Evolutionary conservation across 2,888 invertebrate genomes (phyloP).

Genomic region (Pseudococcus longispinus): DNA sequence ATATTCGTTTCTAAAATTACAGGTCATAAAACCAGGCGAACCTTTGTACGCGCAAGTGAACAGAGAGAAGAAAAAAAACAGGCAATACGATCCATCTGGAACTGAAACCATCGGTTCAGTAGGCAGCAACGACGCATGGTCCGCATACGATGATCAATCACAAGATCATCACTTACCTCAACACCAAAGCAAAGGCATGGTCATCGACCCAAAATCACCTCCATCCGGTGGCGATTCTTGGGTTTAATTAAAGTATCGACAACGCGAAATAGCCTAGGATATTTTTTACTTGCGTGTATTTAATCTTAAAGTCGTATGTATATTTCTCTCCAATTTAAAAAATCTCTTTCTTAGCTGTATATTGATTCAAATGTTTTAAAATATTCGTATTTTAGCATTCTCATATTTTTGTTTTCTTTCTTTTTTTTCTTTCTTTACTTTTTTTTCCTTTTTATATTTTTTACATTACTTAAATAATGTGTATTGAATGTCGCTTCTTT

Average conservation of each 20-base stretch:
- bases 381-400: conserved; percentile 49
- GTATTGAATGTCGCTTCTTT: conserved; percentile 4
- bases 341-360: conserved; percentile 10
- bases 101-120: conserved; percentile 53
- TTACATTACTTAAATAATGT: background rate
- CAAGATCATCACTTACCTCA: conserved; percentile 55
- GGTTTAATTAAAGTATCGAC: conserved; percentile 62
- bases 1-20: conserved; percentile 57
- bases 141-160: conserved; percentile 55
- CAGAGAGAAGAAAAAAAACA: conserved; percentile 71
- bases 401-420: conserved; percentile 29
- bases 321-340: conserved; percentile 18
- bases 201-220: conserved; percentile 57
- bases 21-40: conserved; percentile 68
- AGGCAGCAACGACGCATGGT: conserved; percentile 51
- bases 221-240: conserved; percentile 65
- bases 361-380: conserved; percentile 5
- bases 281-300: conserved; percentile 46
- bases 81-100: conserved; percentile 60
- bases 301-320: conserved; percentile 36
- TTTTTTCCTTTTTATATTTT: conserved; percentile 18
- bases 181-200: conserved; percentile 55
- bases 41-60: conserved; percentile 74
- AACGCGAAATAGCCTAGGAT: background rate
- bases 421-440: conserved; percentile 24